Percentiles rank a stretch among this genome's conserved stretches.
phyloP scores from a whole-genome alignment of 2,113 vertebrate species.

The Oenanthe melanoleuca region DNA sequence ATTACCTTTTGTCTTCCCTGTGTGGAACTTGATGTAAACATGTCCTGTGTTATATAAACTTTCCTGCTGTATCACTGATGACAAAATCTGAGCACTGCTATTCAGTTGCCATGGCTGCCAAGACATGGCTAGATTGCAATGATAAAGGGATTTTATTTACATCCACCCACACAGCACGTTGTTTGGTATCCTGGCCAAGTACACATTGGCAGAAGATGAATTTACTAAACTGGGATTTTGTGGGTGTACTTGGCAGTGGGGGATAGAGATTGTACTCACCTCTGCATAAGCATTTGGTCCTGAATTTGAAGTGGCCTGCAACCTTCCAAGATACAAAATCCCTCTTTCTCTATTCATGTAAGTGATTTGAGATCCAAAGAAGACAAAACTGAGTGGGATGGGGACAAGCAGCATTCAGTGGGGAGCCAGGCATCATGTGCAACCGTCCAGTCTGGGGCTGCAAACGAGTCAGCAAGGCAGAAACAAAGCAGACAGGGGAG shows the following conservation, averaged over 20 bases:
- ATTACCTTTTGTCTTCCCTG: not conserved
- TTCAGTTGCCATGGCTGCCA: constrained; percentile 16
- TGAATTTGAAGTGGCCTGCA: not conserved
- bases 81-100: not conserved
- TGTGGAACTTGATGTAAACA: not conserved
- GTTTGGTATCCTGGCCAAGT: not conserved
- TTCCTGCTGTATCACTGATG: not conserved
- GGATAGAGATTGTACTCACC: not conserved
- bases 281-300: not conserved
- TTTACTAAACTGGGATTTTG: not conserved
- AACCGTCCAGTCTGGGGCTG: not conserved
- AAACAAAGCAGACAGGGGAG: not conserved
- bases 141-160: constrained; percentile 23
- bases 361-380: not conserved
- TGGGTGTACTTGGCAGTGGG: not conserved
- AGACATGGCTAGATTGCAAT: not conserved
- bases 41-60: not conserved
- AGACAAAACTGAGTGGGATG: fast-evolving
- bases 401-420: fast-evolving
- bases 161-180: not conserved
- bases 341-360: not conserved
- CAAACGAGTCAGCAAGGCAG: fast-evolving
- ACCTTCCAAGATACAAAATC: not conserved
- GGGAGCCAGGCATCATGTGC: not conserved
- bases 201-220: not conserved